A percentile compares a stretch with the other conserved stretches of the same genome.
Evolutionary conservation across 2,113 vertebrate species (phyloP).

Genomic region (Nesospiza acunhae): DNA sequence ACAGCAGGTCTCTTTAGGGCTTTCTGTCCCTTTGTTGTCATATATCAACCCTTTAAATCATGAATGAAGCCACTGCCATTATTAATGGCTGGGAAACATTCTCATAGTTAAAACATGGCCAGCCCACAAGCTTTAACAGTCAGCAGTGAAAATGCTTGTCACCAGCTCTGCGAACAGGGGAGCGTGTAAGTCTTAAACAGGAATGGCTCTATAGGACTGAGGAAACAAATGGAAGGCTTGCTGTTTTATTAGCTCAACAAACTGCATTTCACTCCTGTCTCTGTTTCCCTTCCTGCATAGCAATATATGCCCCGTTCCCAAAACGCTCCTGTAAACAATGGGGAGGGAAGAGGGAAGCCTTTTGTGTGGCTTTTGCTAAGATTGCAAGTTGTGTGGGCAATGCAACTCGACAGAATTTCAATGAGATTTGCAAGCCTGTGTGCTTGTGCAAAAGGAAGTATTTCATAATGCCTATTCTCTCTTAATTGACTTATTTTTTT

Average conservation of each 20-base stretch:
- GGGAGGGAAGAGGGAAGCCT: conserved; percentile 16
- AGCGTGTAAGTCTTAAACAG: background rate
- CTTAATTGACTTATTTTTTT: conserved; percentile 6
- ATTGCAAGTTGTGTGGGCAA: conserved; percentile 34
- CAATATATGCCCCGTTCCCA: background rate
- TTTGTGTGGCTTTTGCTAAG: conserved; percentile 23
- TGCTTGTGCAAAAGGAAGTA: background rate
- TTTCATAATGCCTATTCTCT: background rate
- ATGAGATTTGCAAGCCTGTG: background rate
- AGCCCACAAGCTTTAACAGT: background rate
- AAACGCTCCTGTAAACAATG: conserved; percentile 10
- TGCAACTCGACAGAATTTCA: background rate
- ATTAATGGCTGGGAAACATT: background rate
- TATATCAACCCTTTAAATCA: background rate
- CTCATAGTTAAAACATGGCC: background rate
- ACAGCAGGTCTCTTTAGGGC: background rate
- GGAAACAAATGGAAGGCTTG: conserved; percentile 36
- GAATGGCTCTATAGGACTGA: background rate
- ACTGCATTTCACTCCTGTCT: conserved; percentile 1
- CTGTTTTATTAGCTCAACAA: conserved; percentile 34
- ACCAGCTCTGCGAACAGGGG: background rate
- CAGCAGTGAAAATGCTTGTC: background rate
- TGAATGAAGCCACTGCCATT: background rate
- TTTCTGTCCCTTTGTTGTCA: background rate
- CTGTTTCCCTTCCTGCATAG: background rate